Percentiles rank a stretch among this genome's conserved stretches.
Evolutionary conservation across 2,113 vertebrate genomes (phyloP).

Genomic region (Gavialis gangeticus): DNA sequence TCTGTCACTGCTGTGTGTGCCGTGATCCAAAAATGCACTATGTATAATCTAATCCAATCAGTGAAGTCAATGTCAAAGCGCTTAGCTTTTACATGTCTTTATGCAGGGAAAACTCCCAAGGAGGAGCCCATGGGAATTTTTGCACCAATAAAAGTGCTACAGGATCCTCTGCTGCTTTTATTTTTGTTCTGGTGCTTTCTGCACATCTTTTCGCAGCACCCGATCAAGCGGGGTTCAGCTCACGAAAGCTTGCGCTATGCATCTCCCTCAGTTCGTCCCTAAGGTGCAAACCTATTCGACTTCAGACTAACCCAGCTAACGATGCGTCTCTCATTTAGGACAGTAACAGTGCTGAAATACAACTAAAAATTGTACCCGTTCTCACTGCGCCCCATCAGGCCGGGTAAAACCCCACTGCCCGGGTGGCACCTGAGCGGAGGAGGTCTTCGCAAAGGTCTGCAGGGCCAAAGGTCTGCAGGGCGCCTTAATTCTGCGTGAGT

Average conservation of each 20-base stretch:
- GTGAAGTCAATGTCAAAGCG: not conserved
- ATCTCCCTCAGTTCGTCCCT: too few relatives aligned
- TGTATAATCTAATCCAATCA: not conserved
- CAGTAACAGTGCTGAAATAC: fast-evolving
- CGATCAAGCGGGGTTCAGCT: too few relatives aligned
- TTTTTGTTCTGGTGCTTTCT: too few relatives aligned
- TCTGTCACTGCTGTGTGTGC: fast-evolving
- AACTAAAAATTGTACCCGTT: fast-evolving
- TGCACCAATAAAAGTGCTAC: not conserved
- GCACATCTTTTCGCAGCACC: not conserved
- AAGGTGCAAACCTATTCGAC: too few relatives aligned
- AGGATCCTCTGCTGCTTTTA: not conserved
- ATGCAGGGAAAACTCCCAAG: not conserved
- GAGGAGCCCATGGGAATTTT: not conserved
- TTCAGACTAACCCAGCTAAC: too few relatives aligned
- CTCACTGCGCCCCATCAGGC: fast-evolving
- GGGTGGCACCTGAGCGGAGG: fast-evolving
- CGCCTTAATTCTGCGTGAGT: fast-evolving
- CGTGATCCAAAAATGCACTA: too few relatives aligned
- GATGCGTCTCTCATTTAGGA: fast-evolving
- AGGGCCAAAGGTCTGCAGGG: fast-evolving
- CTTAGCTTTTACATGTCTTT: not conserved
- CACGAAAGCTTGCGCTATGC: too few relatives aligned
- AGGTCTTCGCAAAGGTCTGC: fast-evolving
- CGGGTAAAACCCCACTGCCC: not conserved